Evolutionary conservation across 1,140 invertebrate species (phyloP).

Genomic region (Drosophila sucinea): DNA sequence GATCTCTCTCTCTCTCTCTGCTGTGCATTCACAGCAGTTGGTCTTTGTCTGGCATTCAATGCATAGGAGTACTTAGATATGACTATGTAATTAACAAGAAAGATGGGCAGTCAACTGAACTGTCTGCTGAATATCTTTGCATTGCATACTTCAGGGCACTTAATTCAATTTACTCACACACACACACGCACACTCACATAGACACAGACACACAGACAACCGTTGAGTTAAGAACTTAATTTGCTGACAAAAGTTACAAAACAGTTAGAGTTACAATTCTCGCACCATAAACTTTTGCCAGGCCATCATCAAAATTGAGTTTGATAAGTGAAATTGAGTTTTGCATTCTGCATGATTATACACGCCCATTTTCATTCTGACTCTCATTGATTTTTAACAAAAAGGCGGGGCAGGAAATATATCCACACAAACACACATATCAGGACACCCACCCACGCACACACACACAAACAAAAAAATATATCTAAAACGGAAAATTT

Average conservation of each 20-base stretch:
- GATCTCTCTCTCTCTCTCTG: not conserved
- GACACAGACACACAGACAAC: slow-evolving; percentile 12
- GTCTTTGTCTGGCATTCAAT: slow-evolving; percentile 32
- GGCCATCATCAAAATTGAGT: not conserved
- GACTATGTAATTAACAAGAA: slow-evolving; percentile 6
- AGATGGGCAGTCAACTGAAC: slow-evolving; percentile 13
- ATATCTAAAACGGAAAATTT: slow-evolving; percentile 10
- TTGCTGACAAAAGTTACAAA: slow-evolving; percentile 64
- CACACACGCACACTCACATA: slow-evolving; percentile 11
- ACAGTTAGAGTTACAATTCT: slow-evolving; percentile 7
- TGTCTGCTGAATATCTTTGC: slow-evolving; percentile 47
- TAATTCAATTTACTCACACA: slow-evolving; percentile 58
- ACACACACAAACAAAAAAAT: not conserved
- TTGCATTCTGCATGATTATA: slow-evolving; percentile 62
- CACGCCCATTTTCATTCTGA: slow-evolving; percentile 21
- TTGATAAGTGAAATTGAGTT: slow-evolving; percentile 38
- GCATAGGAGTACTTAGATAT: not conserved
- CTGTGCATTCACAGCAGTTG: slow-evolving; percentile 1
- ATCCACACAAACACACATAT: not conserved
- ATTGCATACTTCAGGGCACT: slow-evolving; percentile 51
- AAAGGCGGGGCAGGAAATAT: slow-evolving; percentile 2
- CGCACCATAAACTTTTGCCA: slow-evolving; percentile 45
- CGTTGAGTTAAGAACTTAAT: slow-evolving; percentile 60
- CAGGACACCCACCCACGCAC: not conserved
- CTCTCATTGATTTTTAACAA: slow-evolving; percentile 28